These are phyloP conservation scores for Nomada ruficornis DNA, from an alignment of 2,888 invertebrate species.

Conservation along the genomic window DNA sequence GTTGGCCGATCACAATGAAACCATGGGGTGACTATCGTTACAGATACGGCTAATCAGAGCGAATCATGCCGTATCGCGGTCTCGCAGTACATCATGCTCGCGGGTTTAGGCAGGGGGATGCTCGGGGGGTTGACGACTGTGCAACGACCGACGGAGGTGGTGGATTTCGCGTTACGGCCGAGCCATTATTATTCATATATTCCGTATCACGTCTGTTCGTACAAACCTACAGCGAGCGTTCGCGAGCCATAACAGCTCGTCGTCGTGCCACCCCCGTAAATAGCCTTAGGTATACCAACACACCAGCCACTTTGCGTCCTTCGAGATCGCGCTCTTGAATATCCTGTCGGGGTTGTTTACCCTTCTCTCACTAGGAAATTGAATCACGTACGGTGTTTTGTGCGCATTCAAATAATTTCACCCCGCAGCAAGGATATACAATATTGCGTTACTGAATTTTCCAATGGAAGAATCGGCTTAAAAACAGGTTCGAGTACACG, in stretches of 20 bases:
- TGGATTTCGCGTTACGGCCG: constrained; percentile 77
- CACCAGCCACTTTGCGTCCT: constrained; percentile 63
- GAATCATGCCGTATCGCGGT: constrained; percentile 81
- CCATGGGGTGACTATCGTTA: constrained; percentile 78
- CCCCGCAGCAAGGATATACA: not conserved
- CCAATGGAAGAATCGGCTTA: too few relatives aligned
- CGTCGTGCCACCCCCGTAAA: constrained; percentile 70
- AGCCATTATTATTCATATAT: constrained; percentile 84
- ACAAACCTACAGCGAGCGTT: constrained; percentile 76
- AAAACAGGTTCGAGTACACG: too few relatives aligned
- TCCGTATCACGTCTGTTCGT: constrained; percentile 83
- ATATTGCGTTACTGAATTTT: too few relatives aligned
- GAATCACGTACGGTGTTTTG: not conserved
- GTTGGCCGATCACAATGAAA: constrained; percentile 77
- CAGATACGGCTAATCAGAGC: constrained; percentile 83
- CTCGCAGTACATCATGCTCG: constrained; percentile 76
- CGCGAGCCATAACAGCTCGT: constrained; percentile 70
- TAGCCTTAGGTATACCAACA: constrained; percentile 66
- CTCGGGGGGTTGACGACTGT: constrained; percentile 55
- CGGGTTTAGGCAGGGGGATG: constrained; percentile 49
- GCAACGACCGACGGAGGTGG: constrained; percentile 73
- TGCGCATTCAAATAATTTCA: not conserved
- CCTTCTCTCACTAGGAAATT: constrained; percentile 20
- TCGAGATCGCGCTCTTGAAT: constrained; percentile 52
- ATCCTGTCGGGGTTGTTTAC: constrained; percentile 41